Percentiles rank a stretch among this genome's conserved stretches.
Conservation (phyloP, 2,113 vertebrate species). For the Neogale vison region DNA sequence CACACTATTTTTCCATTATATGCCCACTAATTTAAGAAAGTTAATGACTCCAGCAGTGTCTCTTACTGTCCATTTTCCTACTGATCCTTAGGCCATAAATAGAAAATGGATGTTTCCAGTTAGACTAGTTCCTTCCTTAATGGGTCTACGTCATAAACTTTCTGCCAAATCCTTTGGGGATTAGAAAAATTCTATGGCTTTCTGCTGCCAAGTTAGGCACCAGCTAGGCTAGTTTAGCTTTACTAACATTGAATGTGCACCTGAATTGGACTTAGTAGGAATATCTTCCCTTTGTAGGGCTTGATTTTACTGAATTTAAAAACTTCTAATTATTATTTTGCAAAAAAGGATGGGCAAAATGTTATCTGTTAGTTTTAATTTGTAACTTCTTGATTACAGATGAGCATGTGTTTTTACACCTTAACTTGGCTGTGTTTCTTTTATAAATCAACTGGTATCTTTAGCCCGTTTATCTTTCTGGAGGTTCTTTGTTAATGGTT, state of each 20-base stretch:
- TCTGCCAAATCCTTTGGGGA: neutral
- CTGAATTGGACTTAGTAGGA: neutral
- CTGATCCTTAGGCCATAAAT: neutral
- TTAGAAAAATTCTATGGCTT: neutral
- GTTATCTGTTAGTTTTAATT: slow-evolving; percentile 18
- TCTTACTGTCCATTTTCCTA: slow-evolving; percentile 19
- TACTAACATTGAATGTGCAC: neutral
- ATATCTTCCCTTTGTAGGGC: neutral
- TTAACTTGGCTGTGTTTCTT: slow-evolving; percentile 31
- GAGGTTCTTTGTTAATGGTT: neutral
- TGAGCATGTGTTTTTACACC: neutral
- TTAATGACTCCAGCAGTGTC: neutral
- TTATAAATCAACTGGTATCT: neutral
- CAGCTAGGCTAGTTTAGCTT: neutral
- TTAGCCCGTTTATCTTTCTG: neutral
- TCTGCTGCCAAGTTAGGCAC: neutral
- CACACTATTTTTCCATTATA: neutral
- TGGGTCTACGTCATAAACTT: neutral
- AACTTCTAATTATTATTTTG: neutral
- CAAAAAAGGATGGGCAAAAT: neutral
- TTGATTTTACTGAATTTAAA: slow-evolving; percentile 20
- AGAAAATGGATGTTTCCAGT: slow-evolving; percentile 2
- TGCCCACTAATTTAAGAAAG: neutral
- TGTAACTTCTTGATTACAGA: neutral
- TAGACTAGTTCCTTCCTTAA: slow-evolving; percentile 1